These are phyloP conservation scores for Copidosoma aretas DNA, from an alignment of 2,888 invertebrate genomes.

Conservation along the genomic window DNA sequence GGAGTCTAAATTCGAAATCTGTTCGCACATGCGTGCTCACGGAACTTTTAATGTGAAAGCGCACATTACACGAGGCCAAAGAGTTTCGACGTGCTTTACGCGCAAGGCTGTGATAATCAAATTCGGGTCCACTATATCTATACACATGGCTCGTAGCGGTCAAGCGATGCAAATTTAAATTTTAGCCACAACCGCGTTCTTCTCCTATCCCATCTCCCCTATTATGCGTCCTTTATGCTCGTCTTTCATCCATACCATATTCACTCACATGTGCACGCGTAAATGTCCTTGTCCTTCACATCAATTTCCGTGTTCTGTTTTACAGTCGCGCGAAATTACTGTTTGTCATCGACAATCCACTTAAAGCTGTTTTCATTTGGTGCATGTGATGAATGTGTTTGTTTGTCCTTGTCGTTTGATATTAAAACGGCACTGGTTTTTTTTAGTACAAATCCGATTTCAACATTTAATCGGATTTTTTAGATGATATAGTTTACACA, in stretches of 20 bases:
- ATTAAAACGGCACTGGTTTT: too few species aligned
- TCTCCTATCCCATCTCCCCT: constrained; percentile 37
- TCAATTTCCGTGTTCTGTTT: background rate
- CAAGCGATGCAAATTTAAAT: constrained; percentile 62
- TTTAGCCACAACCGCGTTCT: constrained; percentile 56
- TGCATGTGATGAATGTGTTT: too few species aligned
- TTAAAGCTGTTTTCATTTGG: too few species aligned
- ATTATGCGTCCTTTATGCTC: background rate
- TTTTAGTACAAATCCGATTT: too few species aligned
- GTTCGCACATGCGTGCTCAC: background rate
- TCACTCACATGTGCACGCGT: background rate
- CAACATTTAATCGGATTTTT: too few species aligned
- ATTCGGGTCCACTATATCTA: constrained; percentile 52
- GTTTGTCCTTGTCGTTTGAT: too few species aligned
- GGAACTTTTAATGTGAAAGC: background rate
- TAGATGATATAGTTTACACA: too few species aligned
- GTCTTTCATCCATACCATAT: background rate
- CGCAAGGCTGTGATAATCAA: constrained; percentile 41
- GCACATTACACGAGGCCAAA: background rate
- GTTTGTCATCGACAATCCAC: background rate
- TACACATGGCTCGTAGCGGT: constrained; percentile 47
- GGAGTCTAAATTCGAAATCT: too few species aligned
- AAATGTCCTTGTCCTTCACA: background rate
- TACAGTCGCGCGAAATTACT: background rate
- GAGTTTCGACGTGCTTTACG: background rate